Percentiles rank a stretch among this genome's conserved stretches.
Conservation (phyloP, 1,140 invertebrate species). For the Teleogryllus occipitalis region DNA sequence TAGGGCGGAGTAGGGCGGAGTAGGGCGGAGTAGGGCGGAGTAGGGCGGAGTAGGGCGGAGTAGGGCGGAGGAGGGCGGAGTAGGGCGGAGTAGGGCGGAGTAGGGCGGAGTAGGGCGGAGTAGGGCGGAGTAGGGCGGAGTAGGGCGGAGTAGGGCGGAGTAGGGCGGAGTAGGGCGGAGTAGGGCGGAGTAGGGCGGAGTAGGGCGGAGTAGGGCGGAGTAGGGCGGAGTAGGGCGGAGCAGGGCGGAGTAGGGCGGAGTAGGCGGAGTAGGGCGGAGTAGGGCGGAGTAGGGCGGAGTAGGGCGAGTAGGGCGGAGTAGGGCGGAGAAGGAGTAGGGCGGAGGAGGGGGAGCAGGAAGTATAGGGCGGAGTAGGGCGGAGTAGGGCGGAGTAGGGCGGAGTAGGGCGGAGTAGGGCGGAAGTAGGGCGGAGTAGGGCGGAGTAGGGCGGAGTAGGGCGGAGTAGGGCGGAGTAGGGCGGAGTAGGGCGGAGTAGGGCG, state of each 20-base stretch:
- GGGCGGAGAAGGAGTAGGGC: neutral
- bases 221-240: slow-evolving; percentile 10
- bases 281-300: neutral
- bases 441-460: slow-evolving; percentile 1
- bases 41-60: slow-evolving; percentile 13
- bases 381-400: slow-evolving; percentile 12
- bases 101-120: too few species aligned
- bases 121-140: too few species aligned
- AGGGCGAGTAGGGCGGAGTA: slow-evolving; percentile 9
- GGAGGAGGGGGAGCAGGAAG: slow-evolving; percentile 2
- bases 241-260: slow-evolving; percentile 11
- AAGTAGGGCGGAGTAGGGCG: slow-evolving; percentile 13
- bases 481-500: neutral
- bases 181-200: slow-evolving; percentile 13
- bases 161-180: neutral
- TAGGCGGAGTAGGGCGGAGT: neutral
- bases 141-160: too few species aligned
- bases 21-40: slow-evolving; percentile 11
- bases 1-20: slow-evolving; percentile 12
- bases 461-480: slow-evolving; percentile 3
- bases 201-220: slow-evolving; percentile 12
- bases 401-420: slow-evolving; percentile 10
- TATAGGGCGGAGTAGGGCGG: slow-evolving; percentile 1
- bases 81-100: too few species aligned
- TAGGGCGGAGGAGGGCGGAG: too few species aligned